A percentile compares a stretch with the other conserved stretches of the same genome.
These are phyloP conservation scores for Pangasius mekongensis DNA, from an alignment of 2,797 vertebrate genomes.

Conservation along the genomic window DNA sequence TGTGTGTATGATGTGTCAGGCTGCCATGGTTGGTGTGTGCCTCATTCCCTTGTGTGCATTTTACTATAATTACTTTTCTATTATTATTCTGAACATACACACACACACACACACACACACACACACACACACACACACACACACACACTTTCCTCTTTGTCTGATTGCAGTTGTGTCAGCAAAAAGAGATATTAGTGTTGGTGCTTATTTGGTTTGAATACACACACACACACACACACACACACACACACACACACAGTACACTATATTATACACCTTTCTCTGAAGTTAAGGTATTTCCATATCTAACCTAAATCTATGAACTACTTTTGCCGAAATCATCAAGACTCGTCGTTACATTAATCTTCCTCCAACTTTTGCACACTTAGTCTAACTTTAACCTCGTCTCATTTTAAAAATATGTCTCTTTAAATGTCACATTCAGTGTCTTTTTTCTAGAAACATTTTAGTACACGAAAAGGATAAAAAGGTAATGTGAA, in stretches of 20 bases:
- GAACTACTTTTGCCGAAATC: neutral
- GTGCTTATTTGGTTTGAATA: slow-evolving; percentile 17
- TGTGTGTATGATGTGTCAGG: slow-evolving; percentile 11
- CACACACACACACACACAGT: slow-evolving; percentile 10
- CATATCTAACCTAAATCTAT: neutral
- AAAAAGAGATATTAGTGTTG: neutral
- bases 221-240: neutral
- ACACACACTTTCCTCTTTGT: slow-evolving; percentile 10
- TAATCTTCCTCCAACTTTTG: neutral
- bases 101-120: slow-evolving; percentile 29
- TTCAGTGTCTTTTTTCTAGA: neutral
- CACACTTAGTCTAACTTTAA: neutral
- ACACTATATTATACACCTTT: neutral
- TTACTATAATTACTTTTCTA: slow-evolving; percentile 46
- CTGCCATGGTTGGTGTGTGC: neutral
- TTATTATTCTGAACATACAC: slow-evolving; percentile 39
- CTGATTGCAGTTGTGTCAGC: slow-evolving; percentile 1
- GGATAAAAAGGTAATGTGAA: neutral
- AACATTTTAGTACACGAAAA: neutral
- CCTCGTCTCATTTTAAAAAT: neutral
- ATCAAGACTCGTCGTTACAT: neutral
- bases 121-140: slow-evolving; percentile 29
- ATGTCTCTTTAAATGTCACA: neutral
- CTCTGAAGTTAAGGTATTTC: neutral
- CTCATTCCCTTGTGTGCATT: slow-evolving; percentile 31